Evolutionary conservation across 2,113 vertebrate genomes (phyloP).

Genomic region (Prunella himalayana): DNA sequence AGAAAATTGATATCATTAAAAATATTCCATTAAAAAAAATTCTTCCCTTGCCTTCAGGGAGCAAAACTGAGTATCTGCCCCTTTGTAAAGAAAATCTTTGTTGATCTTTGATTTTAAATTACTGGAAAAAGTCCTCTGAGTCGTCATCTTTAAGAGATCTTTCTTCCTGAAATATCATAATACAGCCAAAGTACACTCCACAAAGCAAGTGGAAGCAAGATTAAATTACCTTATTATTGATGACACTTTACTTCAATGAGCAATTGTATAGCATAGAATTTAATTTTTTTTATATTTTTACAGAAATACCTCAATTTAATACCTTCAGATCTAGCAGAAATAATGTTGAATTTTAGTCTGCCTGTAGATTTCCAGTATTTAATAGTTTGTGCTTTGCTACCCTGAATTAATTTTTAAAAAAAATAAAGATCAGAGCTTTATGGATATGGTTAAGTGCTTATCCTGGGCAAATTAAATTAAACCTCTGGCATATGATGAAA

Average conservation of each 20-base stretch:
- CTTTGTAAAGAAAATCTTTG: not conserved
- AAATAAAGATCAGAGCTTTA: not conserved
- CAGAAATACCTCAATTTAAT: not conserved
- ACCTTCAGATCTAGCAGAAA: not conserved
- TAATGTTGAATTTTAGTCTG: not conserved
- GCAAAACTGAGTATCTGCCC: fast-evolving
- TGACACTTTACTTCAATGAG: not conserved
- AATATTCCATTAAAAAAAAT: not conserved
- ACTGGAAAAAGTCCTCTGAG: not conserved
- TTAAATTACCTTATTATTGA: not conserved
- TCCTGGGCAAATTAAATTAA: conserved; percentile 70
- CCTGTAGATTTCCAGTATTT: not conserved
- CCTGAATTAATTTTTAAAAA: not conserved
- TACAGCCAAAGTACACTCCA: not conserved
- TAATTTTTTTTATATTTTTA: not conserved
- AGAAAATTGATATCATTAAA: not conserved
- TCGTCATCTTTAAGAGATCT: not conserved
- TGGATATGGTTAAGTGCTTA: conserved; percentile 47
- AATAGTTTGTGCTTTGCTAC: conserved; percentile 29
- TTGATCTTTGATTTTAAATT: not conserved
- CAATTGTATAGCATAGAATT: not conserved
- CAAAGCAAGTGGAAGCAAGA: not conserved
- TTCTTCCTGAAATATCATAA: not conserved
- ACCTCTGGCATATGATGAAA: conserved; percentile 47
- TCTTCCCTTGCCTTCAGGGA: not conserved